These are phyloP conservation scores for Ptychodera flava DNA, from an alignment of 35 echinoderm and acorn worm species.

Conservation along the genomic window DNA sequence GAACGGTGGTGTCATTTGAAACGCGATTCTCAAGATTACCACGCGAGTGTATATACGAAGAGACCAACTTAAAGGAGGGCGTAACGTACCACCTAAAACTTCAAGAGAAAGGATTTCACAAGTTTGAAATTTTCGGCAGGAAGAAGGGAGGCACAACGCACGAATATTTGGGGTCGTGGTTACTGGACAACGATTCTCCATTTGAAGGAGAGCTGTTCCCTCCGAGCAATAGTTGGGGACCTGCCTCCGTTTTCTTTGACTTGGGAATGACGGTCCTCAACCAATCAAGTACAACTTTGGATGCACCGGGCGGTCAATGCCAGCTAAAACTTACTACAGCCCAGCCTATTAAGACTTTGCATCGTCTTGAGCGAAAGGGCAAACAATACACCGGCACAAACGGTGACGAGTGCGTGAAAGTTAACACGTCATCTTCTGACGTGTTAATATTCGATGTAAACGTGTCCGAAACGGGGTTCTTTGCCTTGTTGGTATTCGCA, in stretches of 20 bases:
- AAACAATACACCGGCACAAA: too few species aligned
- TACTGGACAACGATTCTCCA: neutral
- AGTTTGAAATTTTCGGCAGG: neutral
- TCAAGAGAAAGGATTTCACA: neutral
- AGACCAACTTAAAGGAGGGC: neutral
- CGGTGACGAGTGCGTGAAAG: too few species aligned
- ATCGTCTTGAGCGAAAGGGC: too few species aligned
- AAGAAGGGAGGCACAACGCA: neutral
- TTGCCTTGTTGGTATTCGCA: too few species aligned
- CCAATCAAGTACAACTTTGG: neutral
- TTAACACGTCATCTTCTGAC: too few species aligned
- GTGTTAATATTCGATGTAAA: too few species aligned
- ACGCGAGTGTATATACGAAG: neutral
- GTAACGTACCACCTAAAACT: neutral
- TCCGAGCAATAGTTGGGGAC: neutral
- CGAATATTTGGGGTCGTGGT: neutral
- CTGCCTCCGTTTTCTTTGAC: neutral
- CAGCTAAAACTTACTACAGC: neutral
- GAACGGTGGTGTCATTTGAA: neutral
- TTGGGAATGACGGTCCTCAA: neutral
- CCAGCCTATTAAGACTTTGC: too few species aligned
- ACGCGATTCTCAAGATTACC: neutral
- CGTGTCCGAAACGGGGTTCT: too few species aligned
- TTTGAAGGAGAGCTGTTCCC: neutral
- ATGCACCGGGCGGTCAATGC: neutral